A percentile compares a stretch with the other conserved stretches of the same genome.
These are phyloP conservation scores for Apamea epomidion DNA, from an alignment of 2,888 invertebrate species.

Conservation along the genomic window DNA sequence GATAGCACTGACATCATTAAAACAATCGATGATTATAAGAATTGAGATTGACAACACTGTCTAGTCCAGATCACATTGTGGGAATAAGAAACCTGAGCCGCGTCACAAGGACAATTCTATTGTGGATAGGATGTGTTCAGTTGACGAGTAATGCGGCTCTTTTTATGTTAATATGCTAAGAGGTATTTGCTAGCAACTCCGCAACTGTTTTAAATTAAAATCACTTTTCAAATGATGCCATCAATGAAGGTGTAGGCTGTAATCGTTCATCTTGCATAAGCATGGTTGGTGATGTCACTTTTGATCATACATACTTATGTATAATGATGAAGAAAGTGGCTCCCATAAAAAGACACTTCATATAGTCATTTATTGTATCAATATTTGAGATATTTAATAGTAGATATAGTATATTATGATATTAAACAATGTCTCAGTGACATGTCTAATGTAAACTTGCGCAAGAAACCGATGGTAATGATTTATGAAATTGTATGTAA, in stretches of 20 bases:
- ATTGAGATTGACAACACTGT: slow-evolving; percentile 8
- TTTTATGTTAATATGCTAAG: slow-evolving; percentile 62
- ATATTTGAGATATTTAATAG: neutral
- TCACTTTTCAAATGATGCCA: slow-evolving; percentile 29
- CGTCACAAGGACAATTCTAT: slow-evolving; percentile 73
- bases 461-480: neutral
- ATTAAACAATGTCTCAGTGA: neutral
- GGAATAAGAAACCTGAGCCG: slow-evolving; percentile 69
- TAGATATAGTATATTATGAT: neutral
- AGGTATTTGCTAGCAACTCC: slow-evolving; percentile 33
- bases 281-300: slow-evolving; percentile 29
- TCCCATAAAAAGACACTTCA: neutral
- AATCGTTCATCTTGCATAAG: slow-evolving; percentile 4
- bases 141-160: slow-evolving; percentile 64
- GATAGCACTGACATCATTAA: neutral
- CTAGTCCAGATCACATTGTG: slow-evolving; percentile 45
- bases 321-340: neutral
- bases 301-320: too few species aligned
- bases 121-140: slow-evolving; percentile 74
- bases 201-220: slow-evolving; percentile 38
- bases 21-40: slow-evolving; percentile 1
- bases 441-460: slow-evolving; percentile 1
- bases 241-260: slow-evolving; percentile 14
- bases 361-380: neutral
- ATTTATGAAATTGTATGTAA: neutral